These are phyloP conservation scores for Smutsia temminckii DNA, from an alignment of 2,797 vertebrate genomes.

Conservation along the genomic window DNA sequence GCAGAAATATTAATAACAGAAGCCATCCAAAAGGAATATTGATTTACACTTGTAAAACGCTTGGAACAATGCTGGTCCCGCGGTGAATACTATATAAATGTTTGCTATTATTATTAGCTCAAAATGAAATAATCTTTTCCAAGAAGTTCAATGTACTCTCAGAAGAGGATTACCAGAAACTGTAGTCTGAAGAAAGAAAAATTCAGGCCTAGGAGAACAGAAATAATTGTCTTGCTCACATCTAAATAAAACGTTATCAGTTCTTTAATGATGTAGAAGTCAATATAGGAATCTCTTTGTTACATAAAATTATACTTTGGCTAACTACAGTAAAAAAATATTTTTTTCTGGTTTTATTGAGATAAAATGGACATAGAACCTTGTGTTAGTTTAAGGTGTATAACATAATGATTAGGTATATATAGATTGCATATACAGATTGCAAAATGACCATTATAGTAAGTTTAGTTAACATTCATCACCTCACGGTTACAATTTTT, in stretches of 20 bases:
- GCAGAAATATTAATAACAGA: neutral
- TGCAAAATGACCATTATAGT: neutral
- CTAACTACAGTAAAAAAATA: neutral
- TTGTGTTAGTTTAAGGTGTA: neutral
- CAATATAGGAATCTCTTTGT: neutral
- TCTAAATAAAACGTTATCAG: neutral
- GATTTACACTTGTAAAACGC: neutral
- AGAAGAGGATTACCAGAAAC: neutral
- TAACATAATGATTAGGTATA: neutral
- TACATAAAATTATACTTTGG: neutral
- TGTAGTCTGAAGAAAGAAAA: neutral
- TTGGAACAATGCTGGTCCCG: neutral
- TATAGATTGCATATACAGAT: neutral
- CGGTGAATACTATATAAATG: neutral
- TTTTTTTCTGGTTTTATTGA: neutral
- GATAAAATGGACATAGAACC: neutral
- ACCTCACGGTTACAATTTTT: neutral
- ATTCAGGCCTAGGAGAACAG: neutral
- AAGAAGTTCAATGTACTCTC: neutral
- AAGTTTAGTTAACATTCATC: neutral
- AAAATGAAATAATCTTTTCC: neutral
- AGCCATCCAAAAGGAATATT: neutral
- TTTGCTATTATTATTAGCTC: neutral
- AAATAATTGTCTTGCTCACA: neutral
- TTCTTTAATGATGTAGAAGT: neutral